Base-by-base conservation (phyloP, 2,888 invertebrate species). In the Labia minor region DNA sequence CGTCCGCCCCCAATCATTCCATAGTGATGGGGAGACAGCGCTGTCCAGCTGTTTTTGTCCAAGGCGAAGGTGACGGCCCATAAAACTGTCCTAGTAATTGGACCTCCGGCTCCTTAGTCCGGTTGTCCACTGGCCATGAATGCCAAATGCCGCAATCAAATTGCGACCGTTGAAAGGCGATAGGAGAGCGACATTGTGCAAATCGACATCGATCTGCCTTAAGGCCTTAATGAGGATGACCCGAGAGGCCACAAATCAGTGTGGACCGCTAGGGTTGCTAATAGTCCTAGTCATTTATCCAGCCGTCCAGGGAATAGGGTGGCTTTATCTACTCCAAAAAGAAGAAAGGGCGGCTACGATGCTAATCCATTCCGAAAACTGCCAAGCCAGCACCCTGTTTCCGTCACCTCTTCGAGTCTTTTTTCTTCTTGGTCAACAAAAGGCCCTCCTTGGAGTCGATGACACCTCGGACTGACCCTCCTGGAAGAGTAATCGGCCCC, bases 301-400 rank as follows among this genome's bases (percentile, higher is more conserved):
- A 37, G 69, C 21, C 33, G 68, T 62, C 61, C 20, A 33, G 37
- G 66, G 67, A 67, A 66, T 70, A 68, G 69, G 68, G 64, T 20
- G 68, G 66, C 68, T 70, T 70, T 70, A 70, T 70, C 69, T 69
- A 65, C 14, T n/a, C 21, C n/a, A 19, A 67, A 67, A 62, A 49
- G 49, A 49, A 49, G 49, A 49, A 49, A 49, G 49, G 49, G 49
- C 49, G 49, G 49, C 49, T 49, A 16, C 49, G 49, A 63, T 37
- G 68, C 68, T 70, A 70, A 70, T 69, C 70, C 68, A 70, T 69
- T 70, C 64, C 70, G 67, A 62, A 68, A 63, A 68, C 65, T 70
- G 70, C 69, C 66, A 66, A 68, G 37, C 69, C 62, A 62, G 70
- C 70, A 66, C 64, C 66, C 37, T 64, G 61, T 62, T 66, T 66